Conservation (phyloP, 2,113 vertebrate species). For the Pelecanoides urinatrix region DNA sequence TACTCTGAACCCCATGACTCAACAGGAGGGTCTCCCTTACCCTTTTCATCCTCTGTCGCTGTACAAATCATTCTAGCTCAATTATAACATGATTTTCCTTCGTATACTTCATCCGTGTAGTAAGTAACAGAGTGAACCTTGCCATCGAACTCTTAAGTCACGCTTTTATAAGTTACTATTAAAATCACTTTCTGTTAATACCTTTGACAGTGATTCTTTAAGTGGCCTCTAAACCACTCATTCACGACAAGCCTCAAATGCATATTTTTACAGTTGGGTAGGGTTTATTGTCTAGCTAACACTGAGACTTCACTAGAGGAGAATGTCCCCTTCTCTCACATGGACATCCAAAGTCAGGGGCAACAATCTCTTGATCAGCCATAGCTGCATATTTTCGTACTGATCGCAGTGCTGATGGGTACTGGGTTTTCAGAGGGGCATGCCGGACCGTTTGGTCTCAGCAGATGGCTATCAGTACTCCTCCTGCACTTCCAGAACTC, state of each 20-base stretch:
- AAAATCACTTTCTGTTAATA: too few relatives aligned
- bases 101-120: too few relatives aligned
- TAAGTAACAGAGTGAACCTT: too few relatives aligned
- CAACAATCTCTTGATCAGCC: not conserved
- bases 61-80: too few relatives aligned
- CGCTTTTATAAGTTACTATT: too few relatives aligned
- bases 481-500: not conserved
- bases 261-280: not conserved
- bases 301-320: not conserved
- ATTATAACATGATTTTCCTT: too few relatives aligned
- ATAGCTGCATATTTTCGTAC: not conserved
- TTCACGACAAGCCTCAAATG: not conserved
- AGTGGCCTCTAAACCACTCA: too few relatives aligned
- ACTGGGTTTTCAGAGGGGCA: not conserved
- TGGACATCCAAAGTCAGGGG: not conserved
- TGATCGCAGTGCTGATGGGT: not conserved
- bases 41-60: too few relatives aligned
- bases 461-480: not conserved
- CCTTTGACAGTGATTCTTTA: too few relatives aligned
- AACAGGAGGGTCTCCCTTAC: too few relatives aligned
- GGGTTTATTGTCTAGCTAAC: not conserved
- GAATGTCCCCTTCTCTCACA: fast-evolving
- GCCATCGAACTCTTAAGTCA: too few relatives aligned
- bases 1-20: too few relatives aligned
- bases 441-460: not conserved